Conservation (phyloP, 2,113 vertebrate genomes). For the Pavo muticus region DNA sequence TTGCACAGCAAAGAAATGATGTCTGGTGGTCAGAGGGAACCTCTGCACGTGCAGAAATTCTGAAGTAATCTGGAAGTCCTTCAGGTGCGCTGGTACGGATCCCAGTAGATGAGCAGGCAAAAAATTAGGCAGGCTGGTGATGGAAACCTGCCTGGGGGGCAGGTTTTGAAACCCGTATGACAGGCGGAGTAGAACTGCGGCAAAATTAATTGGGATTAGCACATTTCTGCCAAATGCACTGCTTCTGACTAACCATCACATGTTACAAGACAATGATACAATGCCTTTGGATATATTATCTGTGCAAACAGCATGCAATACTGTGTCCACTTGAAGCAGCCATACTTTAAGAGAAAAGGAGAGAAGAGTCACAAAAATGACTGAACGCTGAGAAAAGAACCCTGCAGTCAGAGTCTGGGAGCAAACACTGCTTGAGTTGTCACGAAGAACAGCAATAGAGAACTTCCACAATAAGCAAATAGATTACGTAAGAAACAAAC, state of each 20-base stretch:
- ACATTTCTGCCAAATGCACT: neutral
- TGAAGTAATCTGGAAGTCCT: neutral
- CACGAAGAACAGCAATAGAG: neutral
- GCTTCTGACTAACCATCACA: neutral
- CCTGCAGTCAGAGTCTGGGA: neutral
- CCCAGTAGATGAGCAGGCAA: neutral
- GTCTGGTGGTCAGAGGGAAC: neutral
- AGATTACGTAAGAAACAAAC: constrained; percentile 51
- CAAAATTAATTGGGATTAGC: neutral
- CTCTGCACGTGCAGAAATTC: neutral
- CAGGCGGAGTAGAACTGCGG: neutral
- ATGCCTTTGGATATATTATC: neutral
- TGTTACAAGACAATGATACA: neutral
- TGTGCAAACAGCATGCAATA: neutral
- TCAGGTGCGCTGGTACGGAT: neutral
- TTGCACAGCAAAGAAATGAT: neutral
- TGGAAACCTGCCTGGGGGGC: neutral
- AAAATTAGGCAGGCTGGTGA: neutral
- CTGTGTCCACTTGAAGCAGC: neutral
- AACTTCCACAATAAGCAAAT: constrained; percentile 39
- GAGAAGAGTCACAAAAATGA: neutral
- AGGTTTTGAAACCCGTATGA: neutral
- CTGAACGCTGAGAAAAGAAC: neutral
- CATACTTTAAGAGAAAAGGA: neutral
- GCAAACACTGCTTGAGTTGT: constrained; percentile 7